Percentiles rank a stretch among this genome's conserved stretches.
These are phyloP conservation scores for Chrysopa pallens DNA, from an alignment of 1,140 invertebrate genomes.

Conservation along the genomic window DNA sequence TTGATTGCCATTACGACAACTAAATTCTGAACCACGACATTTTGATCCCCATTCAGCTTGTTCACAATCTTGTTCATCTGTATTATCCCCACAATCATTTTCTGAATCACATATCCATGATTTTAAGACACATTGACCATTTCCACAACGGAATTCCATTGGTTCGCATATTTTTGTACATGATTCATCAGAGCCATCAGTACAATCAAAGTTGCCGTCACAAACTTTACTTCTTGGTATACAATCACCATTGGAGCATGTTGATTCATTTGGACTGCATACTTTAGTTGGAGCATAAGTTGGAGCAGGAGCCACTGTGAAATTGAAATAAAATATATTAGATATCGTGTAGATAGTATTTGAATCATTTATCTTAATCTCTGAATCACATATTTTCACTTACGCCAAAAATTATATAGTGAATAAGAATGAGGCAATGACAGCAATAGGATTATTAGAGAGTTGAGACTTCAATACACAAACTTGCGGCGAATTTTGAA, in stretches of 20 bases:
- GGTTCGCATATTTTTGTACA: conserved; percentile 56
- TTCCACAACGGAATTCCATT: conserved; percentile 79
- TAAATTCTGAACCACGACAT: conserved; percentile 67
- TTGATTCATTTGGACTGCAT: conserved; percentile 66
- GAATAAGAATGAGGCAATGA: too few relatives aligned
- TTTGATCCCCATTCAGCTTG: conserved; percentile 35
- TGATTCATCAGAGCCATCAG: conserved; percentile 77
- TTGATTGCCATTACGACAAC: conserved; percentile 57
- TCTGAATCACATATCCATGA: conserved; percentile 82
- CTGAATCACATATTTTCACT: too few relatives aligned
- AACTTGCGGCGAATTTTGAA: too few relatives aligned
- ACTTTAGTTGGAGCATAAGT: conserved; percentile 26
- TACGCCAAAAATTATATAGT: too few relatives aligned
- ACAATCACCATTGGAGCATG: conserved; percentile 81
- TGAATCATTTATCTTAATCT: too few relatives aligned
- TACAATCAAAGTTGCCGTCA: conserved; percentile 63
- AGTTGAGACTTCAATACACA: too few relatives aligned
- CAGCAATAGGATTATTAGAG: too few relatives aligned
- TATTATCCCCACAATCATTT: conserved; percentile 84
- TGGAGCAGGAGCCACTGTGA: conserved; percentile 12
- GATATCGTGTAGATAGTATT: too few relatives aligned
- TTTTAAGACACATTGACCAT: conserved; percentile 77
- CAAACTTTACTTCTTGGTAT: conserved; percentile 67
- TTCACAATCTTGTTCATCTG: conserved; percentile 54
- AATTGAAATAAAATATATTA: not conserved